phyloP scores from a whole-genome alignment of 2,113 vertebrate species.

The Apodemus sylvaticus region DNA sequence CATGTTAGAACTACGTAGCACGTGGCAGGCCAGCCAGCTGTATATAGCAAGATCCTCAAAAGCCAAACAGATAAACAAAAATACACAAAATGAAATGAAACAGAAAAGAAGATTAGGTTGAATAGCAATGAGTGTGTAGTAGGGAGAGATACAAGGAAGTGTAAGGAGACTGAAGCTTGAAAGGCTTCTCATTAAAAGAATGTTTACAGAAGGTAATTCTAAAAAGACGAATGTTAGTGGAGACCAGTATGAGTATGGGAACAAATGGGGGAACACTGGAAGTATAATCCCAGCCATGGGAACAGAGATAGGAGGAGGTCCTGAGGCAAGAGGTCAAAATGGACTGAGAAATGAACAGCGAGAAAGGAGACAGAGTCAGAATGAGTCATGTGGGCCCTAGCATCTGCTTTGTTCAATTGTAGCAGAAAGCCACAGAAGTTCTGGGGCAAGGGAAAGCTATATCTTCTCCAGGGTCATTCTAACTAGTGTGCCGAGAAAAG shows the following conservation, averaged over 20 bases:
- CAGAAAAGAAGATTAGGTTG: neutral
- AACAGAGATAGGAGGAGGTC: neutral
- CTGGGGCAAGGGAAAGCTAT: neutral
- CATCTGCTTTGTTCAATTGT: neutral
- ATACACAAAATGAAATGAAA: neutral
- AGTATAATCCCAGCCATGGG: neutral
- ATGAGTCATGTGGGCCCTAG: neutral
- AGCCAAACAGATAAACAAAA: neutral
- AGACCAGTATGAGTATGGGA: neutral
- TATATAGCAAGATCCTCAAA: neutral
- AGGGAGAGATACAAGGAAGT: neutral
- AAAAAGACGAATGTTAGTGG: neutral
- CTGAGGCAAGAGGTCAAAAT: neutral
- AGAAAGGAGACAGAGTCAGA: neutral
- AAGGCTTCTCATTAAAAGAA: neutral
- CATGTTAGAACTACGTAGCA: neutral
- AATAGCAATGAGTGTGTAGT: neutral
- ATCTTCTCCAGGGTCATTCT: neutral
- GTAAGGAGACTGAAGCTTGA: neutral
- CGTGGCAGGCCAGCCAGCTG: neutral
- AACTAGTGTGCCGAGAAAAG: neutral
- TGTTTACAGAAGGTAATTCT: neutral
- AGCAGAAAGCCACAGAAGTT: neutral
- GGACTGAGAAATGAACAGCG: neutral
- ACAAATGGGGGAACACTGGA: neutral